These are phyloP conservation scores for Caenorhabditis sinica DNA, from an alignment of 2,888 invertebrate genomes.

Conservation along the genomic window DNA sequence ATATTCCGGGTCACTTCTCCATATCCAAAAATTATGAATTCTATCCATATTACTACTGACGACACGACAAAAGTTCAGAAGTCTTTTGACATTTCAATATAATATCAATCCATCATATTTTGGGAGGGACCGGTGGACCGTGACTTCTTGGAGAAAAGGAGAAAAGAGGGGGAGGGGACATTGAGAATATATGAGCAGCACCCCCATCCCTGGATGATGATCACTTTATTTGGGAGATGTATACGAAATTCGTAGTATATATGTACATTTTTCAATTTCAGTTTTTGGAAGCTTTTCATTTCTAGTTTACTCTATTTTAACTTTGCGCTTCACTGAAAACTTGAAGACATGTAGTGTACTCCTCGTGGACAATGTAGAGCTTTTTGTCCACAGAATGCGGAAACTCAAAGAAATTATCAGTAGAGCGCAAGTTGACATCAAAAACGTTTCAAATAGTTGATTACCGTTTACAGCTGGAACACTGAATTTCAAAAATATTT, in stretches of 20 bases:
- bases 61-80: slow-evolving; percentile 48
- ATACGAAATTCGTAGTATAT: slow-evolving; percentile 7
- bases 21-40: slow-evolving; percentile 20
- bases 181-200: slow-evolving; percentile 6
- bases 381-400: too few relatives aligned
- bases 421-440: too few relatives aligned
- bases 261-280: too few relatives aligned
- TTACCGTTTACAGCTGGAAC: too few relatives aligned
- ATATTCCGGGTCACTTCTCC: slow-evolving; percentile 39
- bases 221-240: not conserved
- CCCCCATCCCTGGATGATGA: not conserved
- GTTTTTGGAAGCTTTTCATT: too few relatives aligned
- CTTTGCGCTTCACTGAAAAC: too few relatives aligned
- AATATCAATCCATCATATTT: slow-evolving; percentile 49
- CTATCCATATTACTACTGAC: slow-evolving; percentile 3
- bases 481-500: too few relatives aligned
- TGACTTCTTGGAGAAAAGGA: slow-evolving; percentile 13
- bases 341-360: too few relatives aligned
- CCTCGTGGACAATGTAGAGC: too few relatives aligned
- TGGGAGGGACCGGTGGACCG: slow-evolving; percentile 38
- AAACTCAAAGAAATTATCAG: too few relatives aligned
- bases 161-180: not conserved
- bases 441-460: too few relatives aligned
- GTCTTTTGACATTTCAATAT: slow-evolving; percentile 34
- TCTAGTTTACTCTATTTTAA: too few relatives aligned